Evolutionary conservation across 2,888 invertebrate genomes (phyloP).

Genomic region (Amphipoea oculea): DNA sequence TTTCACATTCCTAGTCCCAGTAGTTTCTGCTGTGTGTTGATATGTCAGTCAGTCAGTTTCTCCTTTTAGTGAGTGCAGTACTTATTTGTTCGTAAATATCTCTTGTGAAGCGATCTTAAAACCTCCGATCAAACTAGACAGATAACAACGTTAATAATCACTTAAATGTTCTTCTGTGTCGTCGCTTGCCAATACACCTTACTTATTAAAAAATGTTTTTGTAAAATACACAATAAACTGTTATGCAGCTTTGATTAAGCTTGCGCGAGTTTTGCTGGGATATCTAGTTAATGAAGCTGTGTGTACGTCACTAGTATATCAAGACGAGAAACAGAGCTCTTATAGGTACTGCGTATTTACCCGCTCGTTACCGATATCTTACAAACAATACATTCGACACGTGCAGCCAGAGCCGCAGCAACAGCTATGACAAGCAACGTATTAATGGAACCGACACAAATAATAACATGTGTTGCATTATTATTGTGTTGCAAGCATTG

Average conservation of each 20-base stretch:
- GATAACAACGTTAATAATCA: neutral
- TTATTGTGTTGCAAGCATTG: slow-evolving; percentile 9
- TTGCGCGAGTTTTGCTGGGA: neutral
- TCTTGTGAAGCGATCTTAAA: neutral
- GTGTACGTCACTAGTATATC: neutral
- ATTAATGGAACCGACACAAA: neutral
- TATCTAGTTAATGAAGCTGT: too few relatives aligned
- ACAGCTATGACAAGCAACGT: neutral
- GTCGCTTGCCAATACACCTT: neutral
- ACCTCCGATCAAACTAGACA: neutral
- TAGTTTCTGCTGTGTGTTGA: too few relatives aligned
- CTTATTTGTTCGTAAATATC: neutral
- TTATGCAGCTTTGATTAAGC: neutral
- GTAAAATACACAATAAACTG: neutral
- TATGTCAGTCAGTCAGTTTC: too few relatives aligned
- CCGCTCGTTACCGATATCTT: neutral
- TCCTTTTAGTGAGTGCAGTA: neutral
- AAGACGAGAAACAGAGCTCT: neutral
- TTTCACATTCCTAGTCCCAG: too few relatives aligned
- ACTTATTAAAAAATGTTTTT: neutral
- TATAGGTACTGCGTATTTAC: neutral
- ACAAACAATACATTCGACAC: neutral
- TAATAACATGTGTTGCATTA: neutral
- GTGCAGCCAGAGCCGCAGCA: neutral
- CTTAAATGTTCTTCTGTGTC: neutral